These are phyloP conservation scores for Cranoglanis bouderius DNA, from an alignment of 2,113 vertebrate genomes.

Conservation along the genomic window DNA sequence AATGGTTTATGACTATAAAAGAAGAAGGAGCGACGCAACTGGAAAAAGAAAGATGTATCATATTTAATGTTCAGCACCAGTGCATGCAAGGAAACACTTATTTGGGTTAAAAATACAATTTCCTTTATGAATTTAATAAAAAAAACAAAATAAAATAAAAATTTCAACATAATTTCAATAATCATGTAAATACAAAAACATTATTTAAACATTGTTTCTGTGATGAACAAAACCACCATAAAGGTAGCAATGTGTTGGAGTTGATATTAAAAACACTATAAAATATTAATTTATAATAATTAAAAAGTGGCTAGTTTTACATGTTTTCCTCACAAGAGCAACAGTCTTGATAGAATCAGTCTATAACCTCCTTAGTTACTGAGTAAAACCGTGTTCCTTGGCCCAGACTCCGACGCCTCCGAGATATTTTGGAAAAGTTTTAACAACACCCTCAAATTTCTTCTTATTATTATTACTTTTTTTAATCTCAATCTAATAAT, in stretches of 20 bases:
- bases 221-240: not conserved
- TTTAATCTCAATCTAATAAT: not conserved
- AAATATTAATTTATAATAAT: no score
- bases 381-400: not conserved
- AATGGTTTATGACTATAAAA: not conserved
- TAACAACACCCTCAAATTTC: not conserved
- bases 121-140: not conserved
- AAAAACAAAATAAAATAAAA: no score
- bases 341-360: not conserved
- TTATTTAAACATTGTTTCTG: not conserved
- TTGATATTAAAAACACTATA: no score
- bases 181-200: slow-evolving; percentile 10
- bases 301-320: not conserved
- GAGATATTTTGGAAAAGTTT: not conserved
- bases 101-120: not conserved
- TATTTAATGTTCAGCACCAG: slow-evolving; percentile 7
- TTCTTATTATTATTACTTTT: not conserved
- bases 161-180: not conserved
- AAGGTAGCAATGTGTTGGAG: no score
- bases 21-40: not conserved
- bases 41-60: no score
- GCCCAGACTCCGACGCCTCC: not conserved
- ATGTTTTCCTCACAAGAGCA: not conserved
- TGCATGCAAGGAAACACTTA: not conserved
- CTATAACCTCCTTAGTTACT: not conserved